phyloP scores from a whole-genome alignment of 2,888 invertebrate genomes.

The Drosophila prolongata region DNA sequence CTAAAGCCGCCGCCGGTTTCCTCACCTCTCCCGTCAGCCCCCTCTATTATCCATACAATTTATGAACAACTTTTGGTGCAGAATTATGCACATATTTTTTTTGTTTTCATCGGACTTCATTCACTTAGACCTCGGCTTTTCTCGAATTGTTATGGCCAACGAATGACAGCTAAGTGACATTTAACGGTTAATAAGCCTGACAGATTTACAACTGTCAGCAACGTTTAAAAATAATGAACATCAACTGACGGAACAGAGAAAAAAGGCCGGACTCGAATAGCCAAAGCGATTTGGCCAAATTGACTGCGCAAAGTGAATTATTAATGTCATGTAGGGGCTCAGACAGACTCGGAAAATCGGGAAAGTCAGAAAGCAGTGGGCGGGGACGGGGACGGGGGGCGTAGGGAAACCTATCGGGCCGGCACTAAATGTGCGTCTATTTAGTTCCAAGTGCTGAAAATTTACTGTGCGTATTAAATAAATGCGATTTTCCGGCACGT shows the following conservation, averaged over 20 bases:
- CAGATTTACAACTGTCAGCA: conserved; percentile 79
- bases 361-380: neutral
- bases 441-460: conserved; percentile 76
- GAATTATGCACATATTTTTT: conserved; percentile 76
- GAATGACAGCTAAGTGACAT: conserved; percentile 79
- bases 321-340: conserved; percentile 71
- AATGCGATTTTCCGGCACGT: conserved; percentile 77
- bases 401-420: conserved; percentile 56
- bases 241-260: conserved; percentile 42
- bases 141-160: conserved; percentile 53
- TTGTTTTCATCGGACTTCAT: conserved; percentile 42
- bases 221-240: conserved; percentile 77
- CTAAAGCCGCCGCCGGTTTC: conserved; percentile 29
- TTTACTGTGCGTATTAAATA: conserved; percentile 77
- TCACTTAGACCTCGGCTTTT: conserved; percentile 33
- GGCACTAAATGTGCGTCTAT: conserved; percentile 75
- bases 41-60: conserved; percentile 40
- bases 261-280: conserved; percentile 46
- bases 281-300: conserved; percentile 74
- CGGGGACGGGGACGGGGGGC: neutral
- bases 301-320: conserved; percentile 79
- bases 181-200: conserved; percentile 80
- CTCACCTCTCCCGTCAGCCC: conserved; percentile 3
- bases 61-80: conserved; percentile 53
- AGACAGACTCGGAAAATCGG: conserved; percentile 2